Conservation (phyloP, 2,888 invertebrate species). For the Macaria liturata region DNA sequence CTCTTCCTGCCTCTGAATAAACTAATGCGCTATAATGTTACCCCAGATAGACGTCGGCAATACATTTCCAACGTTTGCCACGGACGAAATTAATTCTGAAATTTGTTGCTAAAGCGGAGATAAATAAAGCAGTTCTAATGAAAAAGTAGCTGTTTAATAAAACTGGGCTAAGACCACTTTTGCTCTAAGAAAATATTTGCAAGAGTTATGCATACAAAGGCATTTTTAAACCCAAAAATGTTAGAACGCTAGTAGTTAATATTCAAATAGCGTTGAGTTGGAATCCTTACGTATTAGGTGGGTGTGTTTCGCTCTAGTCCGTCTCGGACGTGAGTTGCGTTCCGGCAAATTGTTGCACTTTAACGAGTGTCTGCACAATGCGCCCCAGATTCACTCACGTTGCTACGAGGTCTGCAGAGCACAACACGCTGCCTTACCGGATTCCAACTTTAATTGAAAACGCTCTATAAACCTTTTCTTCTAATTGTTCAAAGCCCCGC, state of each 20-base stretch:
- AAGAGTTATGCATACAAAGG: too few species aligned
- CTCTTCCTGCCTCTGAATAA: conserved; percentile 57
- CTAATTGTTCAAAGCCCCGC: conserved; percentile 63
- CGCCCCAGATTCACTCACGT: conserved; percentile 63
- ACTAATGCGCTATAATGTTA: conserved; percentile 48
- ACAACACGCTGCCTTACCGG: conserved; percentile 52
- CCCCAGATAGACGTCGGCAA: conserved; percentile 23
- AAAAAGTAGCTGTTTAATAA: background rate
- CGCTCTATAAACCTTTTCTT: conserved; percentile 70
- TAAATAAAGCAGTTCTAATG: conserved; percentile 2
- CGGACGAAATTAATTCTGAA: conserved; percentile 12
- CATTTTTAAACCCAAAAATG: too few species aligned
- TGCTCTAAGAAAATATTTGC: too few species aligned
- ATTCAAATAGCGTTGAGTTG: conserved; percentile 2
- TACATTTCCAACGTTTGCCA: conserved; percentile 36
- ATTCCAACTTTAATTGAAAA: conserved; percentile 79
- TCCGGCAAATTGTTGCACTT: conserved; percentile 68
- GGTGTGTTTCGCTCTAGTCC: conserved; percentile 11
- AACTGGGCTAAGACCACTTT: too few species aligned
- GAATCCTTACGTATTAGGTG: conserved; percentile 8
- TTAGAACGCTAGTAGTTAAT: background rate
- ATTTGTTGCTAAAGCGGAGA: background rate
- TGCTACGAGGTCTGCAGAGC: conserved; percentile 30
- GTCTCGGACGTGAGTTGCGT: conserved; percentile 36
- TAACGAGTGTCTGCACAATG: conserved; percentile 61